phyloP scores from a whole-genome alignment of 2,113 vertebrate species.

The Labeo rohita region DNA sequence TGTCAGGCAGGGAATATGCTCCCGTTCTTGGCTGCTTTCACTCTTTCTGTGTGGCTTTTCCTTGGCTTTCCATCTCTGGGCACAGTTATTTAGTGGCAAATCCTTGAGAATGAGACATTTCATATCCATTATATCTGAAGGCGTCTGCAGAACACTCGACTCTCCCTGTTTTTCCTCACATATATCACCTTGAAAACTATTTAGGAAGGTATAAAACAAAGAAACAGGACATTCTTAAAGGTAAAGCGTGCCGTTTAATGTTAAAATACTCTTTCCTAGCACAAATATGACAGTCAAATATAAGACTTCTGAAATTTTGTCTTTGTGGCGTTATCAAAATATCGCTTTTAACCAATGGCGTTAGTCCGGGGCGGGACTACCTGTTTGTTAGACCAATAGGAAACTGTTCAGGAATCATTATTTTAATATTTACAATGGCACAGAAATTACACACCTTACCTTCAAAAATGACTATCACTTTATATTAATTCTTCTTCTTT shows the following conservation, averaged over 20 bases:
- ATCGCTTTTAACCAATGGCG: background rate
- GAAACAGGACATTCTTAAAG: background rate
- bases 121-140: background rate
- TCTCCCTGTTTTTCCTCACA: background rate
- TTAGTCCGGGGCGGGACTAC: background rate
- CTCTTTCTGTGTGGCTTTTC: background rate
- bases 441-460: background rate
- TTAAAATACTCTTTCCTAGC: background rate
- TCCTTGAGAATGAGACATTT: background rate
- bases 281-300: background rate
- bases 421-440: background rate
- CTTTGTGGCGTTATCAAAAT: background rate
- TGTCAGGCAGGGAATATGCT: background rate
- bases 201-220: background rate
- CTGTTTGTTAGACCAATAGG: background rate
- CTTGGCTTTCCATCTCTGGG: background rate
- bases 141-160: background rate
- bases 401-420: background rate
- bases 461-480: no score
- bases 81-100: background rate
- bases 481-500: no score
- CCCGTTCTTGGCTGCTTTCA: slow-evolving; percentile 4
- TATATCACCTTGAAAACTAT: background rate
- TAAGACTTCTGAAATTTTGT: background rate
- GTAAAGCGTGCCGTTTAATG: background rate